Conservation (phyloP, 2,113 vertebrate species). For the Pseudorectes ferrugineus region DNA sequence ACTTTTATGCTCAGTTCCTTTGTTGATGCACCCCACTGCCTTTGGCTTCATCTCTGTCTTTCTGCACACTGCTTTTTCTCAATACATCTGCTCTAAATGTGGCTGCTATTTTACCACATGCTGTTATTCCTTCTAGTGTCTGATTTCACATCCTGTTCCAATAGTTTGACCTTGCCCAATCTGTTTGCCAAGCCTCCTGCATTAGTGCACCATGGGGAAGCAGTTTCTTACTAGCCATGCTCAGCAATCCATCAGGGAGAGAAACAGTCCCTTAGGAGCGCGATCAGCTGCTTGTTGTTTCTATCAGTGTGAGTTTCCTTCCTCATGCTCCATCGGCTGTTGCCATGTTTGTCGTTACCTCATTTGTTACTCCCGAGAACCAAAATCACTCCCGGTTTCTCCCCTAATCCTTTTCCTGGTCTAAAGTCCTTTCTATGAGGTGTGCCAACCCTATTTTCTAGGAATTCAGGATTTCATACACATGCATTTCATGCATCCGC, state of each 20-base stretch:
- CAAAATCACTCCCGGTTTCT: neutral
- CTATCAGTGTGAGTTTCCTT: neutral
- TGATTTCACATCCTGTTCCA: slow-evolving; percentile 21
- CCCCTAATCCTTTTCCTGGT: neutral
- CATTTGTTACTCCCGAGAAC: neutral
- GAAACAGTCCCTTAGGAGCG: neutral
- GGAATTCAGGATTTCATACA: neutral
- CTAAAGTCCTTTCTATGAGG: neutral
- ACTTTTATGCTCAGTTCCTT: neutral
- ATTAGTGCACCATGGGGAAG: accelerated
- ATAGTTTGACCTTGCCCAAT: neutral
- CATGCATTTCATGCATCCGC: neutral
- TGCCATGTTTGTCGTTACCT: neutral
- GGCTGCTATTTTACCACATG: slow-evolving; percentile 16
- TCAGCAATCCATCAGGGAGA: neutral
- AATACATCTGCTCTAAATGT: neutral
- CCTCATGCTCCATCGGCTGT: neutral
- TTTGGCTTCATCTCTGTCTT: neutral
- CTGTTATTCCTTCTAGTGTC: neutral
- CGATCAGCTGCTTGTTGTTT: neutral
- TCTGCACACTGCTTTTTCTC: neutral
- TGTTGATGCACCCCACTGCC: neutral
- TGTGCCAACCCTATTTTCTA: neutral
- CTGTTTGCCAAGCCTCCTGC: neutral
- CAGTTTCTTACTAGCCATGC: neutral